Conservation (phyloP, 2,797 vertebrate genomes). For the Orientallactaga sibirica region DNA sequence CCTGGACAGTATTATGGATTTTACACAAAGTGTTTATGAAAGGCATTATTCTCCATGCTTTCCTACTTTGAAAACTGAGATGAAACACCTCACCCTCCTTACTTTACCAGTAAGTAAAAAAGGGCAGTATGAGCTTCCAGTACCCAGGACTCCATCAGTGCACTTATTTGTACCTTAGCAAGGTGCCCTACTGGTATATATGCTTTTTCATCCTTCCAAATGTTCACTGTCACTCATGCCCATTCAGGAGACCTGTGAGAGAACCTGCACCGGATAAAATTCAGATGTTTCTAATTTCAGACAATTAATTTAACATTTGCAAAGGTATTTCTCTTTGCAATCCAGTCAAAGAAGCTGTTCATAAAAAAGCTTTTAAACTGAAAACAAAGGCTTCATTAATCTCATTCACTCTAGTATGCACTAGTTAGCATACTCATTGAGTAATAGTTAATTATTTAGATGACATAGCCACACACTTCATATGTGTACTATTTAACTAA, state of each 20-base stretch:
- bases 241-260: background rate
- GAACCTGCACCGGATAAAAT: background rate
- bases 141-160: background rate
- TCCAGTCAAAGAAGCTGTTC: background rate
- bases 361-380: slow-evolving; percentile 56
- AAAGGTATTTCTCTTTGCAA: background rate
- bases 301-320: slow-evolving; percentile 57
- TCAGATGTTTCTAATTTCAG: background rate
- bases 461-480: slow-evolving; percentile 4
- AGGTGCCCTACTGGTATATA: background rate
- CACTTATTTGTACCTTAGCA: background rate
- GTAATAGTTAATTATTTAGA: slow-evolving; percentile 62
- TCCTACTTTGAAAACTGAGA: background rate
- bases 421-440: slow-evolving; percentile 71
- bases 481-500: slow-evolving; percentile 57
- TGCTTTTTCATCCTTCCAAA: background rate
- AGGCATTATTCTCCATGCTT: background rate
- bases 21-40: background rate
- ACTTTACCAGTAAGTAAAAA: background rate
- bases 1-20: background rate
- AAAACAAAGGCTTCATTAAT: slow-evolving; percentile 79
- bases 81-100: background rate
- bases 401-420: slow-evolving; percentile 48
- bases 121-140: background rate
- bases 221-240: background rate